A percentile compares a stretch with the other conserved stretches of the same genome.
These are phyloP conservation scores for Melinaea menophilus DNA, from an alignment of 2,888 invertebrate genomes.

Conservation along the genomic window DNA sequence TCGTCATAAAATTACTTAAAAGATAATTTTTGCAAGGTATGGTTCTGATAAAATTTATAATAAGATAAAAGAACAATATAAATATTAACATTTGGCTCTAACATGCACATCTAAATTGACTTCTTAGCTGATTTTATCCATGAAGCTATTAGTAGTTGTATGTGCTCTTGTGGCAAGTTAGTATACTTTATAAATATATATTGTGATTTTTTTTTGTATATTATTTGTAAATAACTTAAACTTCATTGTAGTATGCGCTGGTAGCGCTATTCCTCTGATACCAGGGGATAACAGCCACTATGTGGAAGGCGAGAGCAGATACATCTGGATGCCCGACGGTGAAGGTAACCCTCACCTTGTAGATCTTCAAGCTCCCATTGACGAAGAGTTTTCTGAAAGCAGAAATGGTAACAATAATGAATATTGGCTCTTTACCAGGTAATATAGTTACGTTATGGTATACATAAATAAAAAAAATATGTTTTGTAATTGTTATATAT, in stretches of 20 bases:
- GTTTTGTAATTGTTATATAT: too few relatives aligned
- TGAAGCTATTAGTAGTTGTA: conserved; percentile 43
- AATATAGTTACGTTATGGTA: conserved; percentile 1
- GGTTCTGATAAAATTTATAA: too few relatives aligned
- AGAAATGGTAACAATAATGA: conserved; percentile 43
- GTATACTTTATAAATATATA: conserved; percentile 30
- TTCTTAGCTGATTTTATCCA: conserved; percentile 19
- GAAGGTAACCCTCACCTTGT: conserved; percentile 42
- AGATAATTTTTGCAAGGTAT: too few relatives aligned
- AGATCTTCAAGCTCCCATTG: conserved; percentile 42
- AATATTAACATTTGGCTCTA: too few relatives aligned
- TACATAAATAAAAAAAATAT: background rate
- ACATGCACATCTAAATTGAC: too few relatives aligned
- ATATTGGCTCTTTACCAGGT: conserved; percentile 47
- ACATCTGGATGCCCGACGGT: conserved; percentile 51
- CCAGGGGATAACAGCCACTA: conserved; percentile 39
- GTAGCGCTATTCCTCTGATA: conserved; percentile 16
- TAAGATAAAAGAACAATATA: too few relatives aligned
- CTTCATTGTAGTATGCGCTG: conserved; percentile 25
- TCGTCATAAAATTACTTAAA: too few relatives aligned
- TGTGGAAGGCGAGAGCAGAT: conserved; percentile 44
- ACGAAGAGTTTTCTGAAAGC: conserved; percentile 23
- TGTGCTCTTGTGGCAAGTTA: conserved; percentile 42
- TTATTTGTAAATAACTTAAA: conserved; percentile 38
- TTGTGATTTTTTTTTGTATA: conserved; percentile 7